These are phyloP conservation scores for Chromis chromis DNA, from an alignment of 2,797 vertebrate genomes.

Conservation along the genomic window DNA sequence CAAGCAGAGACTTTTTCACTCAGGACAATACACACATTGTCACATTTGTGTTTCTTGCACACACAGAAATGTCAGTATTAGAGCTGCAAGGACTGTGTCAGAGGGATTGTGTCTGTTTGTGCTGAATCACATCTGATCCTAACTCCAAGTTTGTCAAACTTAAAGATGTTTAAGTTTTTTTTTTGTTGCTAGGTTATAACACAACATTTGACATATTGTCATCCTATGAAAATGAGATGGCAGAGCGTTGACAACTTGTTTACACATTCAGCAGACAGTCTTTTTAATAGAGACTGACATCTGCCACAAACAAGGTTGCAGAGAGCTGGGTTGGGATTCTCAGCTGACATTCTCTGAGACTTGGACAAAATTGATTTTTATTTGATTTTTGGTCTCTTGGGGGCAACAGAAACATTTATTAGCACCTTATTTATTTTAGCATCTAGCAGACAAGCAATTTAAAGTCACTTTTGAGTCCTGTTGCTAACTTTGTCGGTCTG, in stretches of 20 bases:
- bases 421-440: neutral
- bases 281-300: neutral
- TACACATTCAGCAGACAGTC: neutral
- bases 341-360: neutral
- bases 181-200: neutral
- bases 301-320: neutral
- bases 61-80: neutral
- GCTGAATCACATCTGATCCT: neutral
- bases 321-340: neutral
- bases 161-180: neutral
- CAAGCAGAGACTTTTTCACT: neutral
- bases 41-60: conserved; percentile 4
- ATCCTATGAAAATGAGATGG: neutral
- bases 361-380: neutral
- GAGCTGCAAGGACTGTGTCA: neutral
- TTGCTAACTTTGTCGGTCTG: too few relatives aligned
- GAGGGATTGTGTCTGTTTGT: neutral
- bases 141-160: neutral
- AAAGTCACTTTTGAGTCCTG: too few relatives aligned
- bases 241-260: neutral
- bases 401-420: conserved; percentile 4
- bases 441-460: neutral
- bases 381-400: neutral
- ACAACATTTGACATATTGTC: neutral
- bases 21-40: neutral